Evolutionary conservation across 2,888 invertebrate genomes (phyloP), one percentile per base, ranked within the genome.

Genomic region (Apamea epomidion): DNA sequence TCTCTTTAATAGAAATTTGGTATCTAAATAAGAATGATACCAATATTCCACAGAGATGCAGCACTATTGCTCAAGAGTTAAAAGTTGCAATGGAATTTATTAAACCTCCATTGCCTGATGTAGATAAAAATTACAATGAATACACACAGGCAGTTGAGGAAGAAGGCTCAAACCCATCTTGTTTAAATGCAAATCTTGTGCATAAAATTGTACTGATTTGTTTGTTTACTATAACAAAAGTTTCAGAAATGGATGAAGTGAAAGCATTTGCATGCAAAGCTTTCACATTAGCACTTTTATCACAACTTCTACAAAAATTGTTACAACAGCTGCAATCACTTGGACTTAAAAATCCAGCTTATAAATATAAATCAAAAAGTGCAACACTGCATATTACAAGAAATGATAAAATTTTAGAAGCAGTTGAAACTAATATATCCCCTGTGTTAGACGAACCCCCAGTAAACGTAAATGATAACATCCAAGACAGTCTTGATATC

Each of bases 161-260:
- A 82, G 97, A 97, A 90, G 94, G 93, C 76, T 91, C 95, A 68
- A 96, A 97, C 90, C 98, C 98, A 45, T 96, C 97, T 78, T 97
- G 97, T 89, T 94, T 98, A 78, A 97, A 97, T 87, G 97, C 98
- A 69, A 98, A 98, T 85, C 97, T 98, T 91, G 97, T 99, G 76
- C 98, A 99, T 92, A 99, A 99, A 96, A 98, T 99, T 80, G 97
- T 98, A 18, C 97, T 98, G 75, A 98, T 99, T 91, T 98, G 98
- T 90, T 97, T 99, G 78, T 98, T 99, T 93, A 98, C 98, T 81
- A 97, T 99, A 87, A 97, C 98, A 51, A 98, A 98, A 94, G 96
- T 99, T 79, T 98, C 98, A 93, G 98, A 97, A 91, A 97, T 97
- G 74, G 98, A 98, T 92, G 98, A 98, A n/a, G 97, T 97, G n/a